Evolutionary conservation across 1,140 invertebrate genomes (phyloP).

Genomic region (Cydia amplana): DNA sequence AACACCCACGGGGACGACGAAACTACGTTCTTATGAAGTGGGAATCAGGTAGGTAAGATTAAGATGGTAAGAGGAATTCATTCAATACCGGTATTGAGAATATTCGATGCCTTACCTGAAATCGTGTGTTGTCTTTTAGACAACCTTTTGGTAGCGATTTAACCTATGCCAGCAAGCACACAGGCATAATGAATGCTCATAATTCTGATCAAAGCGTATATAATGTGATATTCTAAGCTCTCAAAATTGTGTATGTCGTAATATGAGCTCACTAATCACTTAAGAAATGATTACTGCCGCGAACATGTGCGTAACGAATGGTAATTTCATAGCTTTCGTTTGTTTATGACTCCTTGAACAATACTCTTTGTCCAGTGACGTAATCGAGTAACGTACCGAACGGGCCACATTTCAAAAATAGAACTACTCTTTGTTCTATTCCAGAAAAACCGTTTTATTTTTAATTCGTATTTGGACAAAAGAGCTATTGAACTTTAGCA

Average conservation of each 20-base stretch:
- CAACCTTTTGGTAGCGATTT: no score
- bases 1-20: background rate
- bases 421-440: conserved; percentile 63
- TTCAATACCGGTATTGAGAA: no score
- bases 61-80: no score
- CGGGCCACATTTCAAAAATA: conserved; percentile 63
- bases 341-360: conserved; percentile 45
- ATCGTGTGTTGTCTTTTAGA: no score
- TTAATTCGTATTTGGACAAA: conserved; percentile 34
- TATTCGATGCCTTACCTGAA: no score
- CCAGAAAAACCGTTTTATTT: conserved; percentile 40
- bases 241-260: background rate
- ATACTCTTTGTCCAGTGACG: conserved; percentile 57
- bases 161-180: no score
- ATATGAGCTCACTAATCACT: conserved; percentile 32
- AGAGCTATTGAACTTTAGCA: conserved; percentile 36
- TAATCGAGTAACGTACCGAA: conserved; percentile 45
- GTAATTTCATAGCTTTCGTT: conserved; percentile 43
- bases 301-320: conserved; percentile 42
- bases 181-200: no score
- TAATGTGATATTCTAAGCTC: background rate
- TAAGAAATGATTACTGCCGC: conserved; percentile 31
- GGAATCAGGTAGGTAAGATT: background rate
- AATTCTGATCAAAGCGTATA: no score
- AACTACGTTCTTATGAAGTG: conserved; percentile 10